These are phyloP conservation scores for Halcyon smyrnensis DNA, from an alignment of 2,797 vertebrate species.

Conservation along the genomic window DNA sequence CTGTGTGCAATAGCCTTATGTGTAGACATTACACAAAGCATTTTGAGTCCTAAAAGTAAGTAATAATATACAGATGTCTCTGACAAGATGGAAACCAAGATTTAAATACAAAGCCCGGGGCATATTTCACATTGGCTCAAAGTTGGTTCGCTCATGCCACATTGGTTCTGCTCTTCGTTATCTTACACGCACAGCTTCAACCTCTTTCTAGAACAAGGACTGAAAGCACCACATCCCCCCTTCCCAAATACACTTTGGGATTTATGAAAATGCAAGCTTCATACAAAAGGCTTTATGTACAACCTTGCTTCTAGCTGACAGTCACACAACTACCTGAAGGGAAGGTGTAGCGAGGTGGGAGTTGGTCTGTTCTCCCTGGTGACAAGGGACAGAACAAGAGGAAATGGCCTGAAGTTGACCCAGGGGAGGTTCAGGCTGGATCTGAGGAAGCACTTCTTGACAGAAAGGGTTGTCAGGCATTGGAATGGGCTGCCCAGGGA, in stretches of 20 bases:
- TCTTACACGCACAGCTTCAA: not conserved
- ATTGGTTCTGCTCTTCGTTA: not conserved
- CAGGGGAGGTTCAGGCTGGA: no score
- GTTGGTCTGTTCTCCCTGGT: no score
- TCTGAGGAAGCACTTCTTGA: no score
- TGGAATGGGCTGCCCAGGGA: no score
- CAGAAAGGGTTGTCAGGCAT: no score
- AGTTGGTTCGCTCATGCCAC: not conserved
- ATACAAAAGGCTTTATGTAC: not conserved
- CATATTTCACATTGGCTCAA: not conserved
- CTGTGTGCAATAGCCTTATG: not conserved
- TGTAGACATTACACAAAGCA: not conserved
- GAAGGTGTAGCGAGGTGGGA: no score
- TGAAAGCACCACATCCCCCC: not conserved
- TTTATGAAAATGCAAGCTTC: not conserved
- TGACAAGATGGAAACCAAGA: not conserved
- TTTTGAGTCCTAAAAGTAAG: not conserved
- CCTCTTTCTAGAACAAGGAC: not conserved
- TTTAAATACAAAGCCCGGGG: not conserved
- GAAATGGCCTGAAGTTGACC: no score
- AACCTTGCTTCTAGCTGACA: not conserved
- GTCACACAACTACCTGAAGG: not conserved
- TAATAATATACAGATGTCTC: not conserved
- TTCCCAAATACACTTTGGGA: not conserved
- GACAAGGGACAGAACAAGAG: no score